Evolutionary conservation across 1,140 invertebrate species (phyloP), one percentile per base, ranked within the genome.

Genomic region (Lasaia peninsularis): DNA sequence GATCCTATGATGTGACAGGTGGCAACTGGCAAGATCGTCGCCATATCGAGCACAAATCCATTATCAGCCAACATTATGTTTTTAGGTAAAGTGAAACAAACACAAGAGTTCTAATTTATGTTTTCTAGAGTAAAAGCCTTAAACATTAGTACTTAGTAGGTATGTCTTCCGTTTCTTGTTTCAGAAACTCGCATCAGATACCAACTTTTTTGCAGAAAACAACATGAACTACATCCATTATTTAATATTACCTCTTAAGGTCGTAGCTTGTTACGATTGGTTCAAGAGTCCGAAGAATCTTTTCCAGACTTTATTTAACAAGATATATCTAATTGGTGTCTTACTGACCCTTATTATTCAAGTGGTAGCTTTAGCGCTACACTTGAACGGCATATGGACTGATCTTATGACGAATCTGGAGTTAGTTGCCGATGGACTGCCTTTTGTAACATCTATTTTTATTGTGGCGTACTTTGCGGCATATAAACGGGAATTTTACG

Each of bases 181-280:
- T 24, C 7, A 24, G 24, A 24, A 24, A 24, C 3, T 24, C 24
- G 7, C 24, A 24, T 5, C 3, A 24, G 24, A 24, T 6, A 24
- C 24, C 24, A 24, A 0, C 1, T 44, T 44, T 44, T 11, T 9
- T 44, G 9, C 14, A 44, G 18, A 44, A 18, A 16, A 44, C 18
- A 18, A 20, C 9, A 11, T 44, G 14, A 73, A 73, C 18, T 86
- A 84, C 48, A 67, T 66, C 0, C 72, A 84, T 51, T 88, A 71
- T 44, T 52, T 83, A 18, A 59, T 66, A 18, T 18, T 73, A n/a
- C 74, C 78, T 0, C 37, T 88, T 9, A 83, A 83, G 63, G 58
- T 74, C 0, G 79, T 76, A 0, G 82, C 59, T 3, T 86, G 80
- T 24, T 88, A 80, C 79, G 82, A 84, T 2, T 80, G 82, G 75